Conservation (phyloP, 2,113 vertebrate species). For the Sinosuthora webbiana region DNA sequence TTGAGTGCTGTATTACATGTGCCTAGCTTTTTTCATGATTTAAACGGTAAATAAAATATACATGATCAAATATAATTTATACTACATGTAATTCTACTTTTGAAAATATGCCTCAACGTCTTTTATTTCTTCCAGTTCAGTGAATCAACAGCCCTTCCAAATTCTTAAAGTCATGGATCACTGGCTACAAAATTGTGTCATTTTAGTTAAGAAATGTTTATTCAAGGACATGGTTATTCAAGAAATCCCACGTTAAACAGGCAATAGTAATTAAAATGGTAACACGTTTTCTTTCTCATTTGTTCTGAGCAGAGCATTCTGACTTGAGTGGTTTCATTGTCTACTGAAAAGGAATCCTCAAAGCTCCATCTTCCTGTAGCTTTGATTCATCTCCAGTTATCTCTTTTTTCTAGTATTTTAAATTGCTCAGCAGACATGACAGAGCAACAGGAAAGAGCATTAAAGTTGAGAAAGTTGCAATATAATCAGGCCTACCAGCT, state of each 20-base stretch:
- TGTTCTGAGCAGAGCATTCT: neutral
- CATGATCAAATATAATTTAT: neutral
- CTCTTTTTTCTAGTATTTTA: neutral
- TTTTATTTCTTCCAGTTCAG: slow-evolving; percentile 42
- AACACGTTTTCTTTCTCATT: neutral
- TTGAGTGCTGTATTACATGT: neutral
- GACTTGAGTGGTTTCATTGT: neutral
- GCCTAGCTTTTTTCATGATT: neutral
- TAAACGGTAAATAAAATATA: neutral
- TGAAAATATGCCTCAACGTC: slow-evolving; percentile 22
- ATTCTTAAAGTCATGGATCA: slow-evolving; percentile 64
- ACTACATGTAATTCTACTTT: slow-evolving; percentile 20
- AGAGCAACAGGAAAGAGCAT: neutral
- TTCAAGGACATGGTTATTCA: slow-evolving; percentile 18
- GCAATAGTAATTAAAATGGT: neutral
- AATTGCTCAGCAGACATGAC: neutral
- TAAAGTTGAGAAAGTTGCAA: neutral
- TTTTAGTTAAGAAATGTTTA: slow-evolving; percentile 49
- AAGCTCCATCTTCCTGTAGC: neutral
- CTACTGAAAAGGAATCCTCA: neutral
- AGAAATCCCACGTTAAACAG: neutral
- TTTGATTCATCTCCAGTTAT: neutral
- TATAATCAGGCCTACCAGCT: neutral
- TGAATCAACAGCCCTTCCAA: slow-evolving; percentile 58
- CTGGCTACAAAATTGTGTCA: slow-evolving; percentile 38